Percentiles rank a stretch among this genome's conserved stretches.
phyloP scores from a whole-genome alignment of 2,888 invertebrate genomes.

The Apamea monoglypha region DNA sequence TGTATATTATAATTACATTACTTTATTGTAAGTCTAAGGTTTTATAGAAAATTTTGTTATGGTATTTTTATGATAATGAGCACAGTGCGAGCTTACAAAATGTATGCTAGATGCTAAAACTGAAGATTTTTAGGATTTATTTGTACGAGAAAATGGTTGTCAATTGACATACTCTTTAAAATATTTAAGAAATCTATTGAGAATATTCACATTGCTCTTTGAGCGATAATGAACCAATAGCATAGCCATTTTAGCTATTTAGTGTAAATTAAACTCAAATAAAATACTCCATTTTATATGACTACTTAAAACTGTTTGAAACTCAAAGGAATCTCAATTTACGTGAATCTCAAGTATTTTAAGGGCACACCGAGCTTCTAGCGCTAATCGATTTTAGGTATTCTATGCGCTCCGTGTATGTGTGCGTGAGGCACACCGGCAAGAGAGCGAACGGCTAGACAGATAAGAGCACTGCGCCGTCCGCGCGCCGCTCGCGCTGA shows the following conservation, averaged over 20 bases:
- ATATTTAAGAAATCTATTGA: background rate
- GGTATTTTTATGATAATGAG: background rate
- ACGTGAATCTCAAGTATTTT: constrained; percentile 67
- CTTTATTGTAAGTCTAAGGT: constrained; percentile 1
- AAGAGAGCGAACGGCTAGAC: no score
- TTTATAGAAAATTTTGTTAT: constrained; percentile 42
- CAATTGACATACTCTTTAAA: background rate
- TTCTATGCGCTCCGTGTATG: no score
- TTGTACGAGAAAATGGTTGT: background rate
- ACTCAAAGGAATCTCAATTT: constrained; percentile 43
- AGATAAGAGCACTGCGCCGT: no score
- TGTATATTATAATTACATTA: constrained; percentile 25
- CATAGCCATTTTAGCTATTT: constrained; percentile 1
- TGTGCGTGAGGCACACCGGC: no score
- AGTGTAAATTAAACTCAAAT: background rate
- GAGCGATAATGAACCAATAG: constrained; percentile 13
- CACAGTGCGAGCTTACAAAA: constrained; percentile 23
- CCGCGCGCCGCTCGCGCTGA: no score
- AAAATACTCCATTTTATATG: background rate
- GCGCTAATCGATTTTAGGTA: no score
- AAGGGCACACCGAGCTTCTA: no score
- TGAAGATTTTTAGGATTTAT: background rate
- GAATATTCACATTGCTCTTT: constrained; percentile 2
- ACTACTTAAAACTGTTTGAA: constrained; percentile 7
- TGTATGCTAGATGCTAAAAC: constrained; percentile 14